Evolutionary conservation across 2,888 invertebrate genomes (phyloP).

Genomic region (Ophioninae sp.): DNA sequence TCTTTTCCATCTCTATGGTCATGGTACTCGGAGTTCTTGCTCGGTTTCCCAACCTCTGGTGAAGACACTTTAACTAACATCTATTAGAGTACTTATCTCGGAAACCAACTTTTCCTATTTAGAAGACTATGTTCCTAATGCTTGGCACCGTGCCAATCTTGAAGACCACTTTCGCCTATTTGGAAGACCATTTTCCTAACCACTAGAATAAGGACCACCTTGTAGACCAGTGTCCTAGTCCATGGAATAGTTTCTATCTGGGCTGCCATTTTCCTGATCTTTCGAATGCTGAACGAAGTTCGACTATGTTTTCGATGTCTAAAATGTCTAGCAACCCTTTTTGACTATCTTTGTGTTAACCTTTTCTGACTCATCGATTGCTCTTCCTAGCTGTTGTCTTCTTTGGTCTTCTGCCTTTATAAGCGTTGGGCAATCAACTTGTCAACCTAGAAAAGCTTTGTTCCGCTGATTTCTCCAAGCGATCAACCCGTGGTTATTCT

Average conservation of each 20-base stretch:
- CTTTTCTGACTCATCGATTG: slow-evolving; percentile 21
- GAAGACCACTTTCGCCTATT: background rate
- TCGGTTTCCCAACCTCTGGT: slow-evolving; percentile 10
- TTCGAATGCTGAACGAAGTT: too few relatives aligned
- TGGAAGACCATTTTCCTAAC: background rate
- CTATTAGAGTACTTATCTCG: slow-evolving; percentile 28
- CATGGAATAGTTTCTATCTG: too few relatives aligned
- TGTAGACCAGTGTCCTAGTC: too few relatives aligned
- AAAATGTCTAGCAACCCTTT: too few relatives aligned
- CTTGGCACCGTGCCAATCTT: too few relatives aligned
- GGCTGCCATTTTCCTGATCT: too few relatives aligned
- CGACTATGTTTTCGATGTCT: too few relatives aligned
- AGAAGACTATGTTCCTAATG: too few relatives aligned
- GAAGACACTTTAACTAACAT: slow-evolving; percentile 25
- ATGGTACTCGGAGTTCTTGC: slow-evolving; percentile 6
- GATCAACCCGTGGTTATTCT: background rate
- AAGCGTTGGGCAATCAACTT: slow-evolving; percentile 17
- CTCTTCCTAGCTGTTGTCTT: background rate
- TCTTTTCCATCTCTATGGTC: slow-evolving; percentile 13
- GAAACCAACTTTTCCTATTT: slow-evolving; percentile 32
- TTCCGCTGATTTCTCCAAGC: slow-evolving; percentile 74
- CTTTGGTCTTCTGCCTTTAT: background rate
- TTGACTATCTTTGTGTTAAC: background rate
- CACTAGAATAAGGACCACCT: background rate
- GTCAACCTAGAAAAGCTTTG: slow-evolving; percentile 72